Conservation (phyloP, 2,888 invertebrate species). For the Dione juno region DNA sequence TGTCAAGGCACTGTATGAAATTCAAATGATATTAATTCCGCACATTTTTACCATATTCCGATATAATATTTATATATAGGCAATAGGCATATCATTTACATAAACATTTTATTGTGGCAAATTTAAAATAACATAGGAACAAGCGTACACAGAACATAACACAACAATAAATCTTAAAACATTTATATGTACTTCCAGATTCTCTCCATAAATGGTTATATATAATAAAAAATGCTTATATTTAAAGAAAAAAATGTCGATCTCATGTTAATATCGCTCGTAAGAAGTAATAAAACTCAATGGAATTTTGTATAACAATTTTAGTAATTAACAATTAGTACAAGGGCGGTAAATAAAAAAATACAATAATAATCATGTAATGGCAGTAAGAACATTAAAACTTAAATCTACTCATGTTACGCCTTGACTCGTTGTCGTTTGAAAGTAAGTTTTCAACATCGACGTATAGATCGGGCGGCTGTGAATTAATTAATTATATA, state of each 20-base stretch:
- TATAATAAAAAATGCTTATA: background rate
- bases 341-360: conserved; percentile 30
- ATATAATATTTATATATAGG: no score
- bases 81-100: no score
- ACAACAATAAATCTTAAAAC: no score
- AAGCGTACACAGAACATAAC: no score
- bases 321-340: conserved; percentile 31
- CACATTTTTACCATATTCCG: no score
- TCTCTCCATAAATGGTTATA: background rate
- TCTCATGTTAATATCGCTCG: background rate
- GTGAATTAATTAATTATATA: conserved; percentile 43
- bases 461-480: conserved; percentile 52
- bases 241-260: conserved; percentile 7
- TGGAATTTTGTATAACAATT: conserved; percentile 5
- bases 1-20: no score
- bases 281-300: conserved; percentile 26
- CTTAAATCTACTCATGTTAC: conserved; percentile 25
- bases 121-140: no score
- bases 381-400: conserved; percentile 22
- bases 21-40: no score
- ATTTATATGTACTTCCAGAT: background rate
- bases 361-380: conserved; percentile 10
- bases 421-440: conserved; percentile 39
- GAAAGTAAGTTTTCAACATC: conserved; percentile 47
- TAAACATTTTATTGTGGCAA: no score